Evolutionary conservation across 2,888 invertebrate species (phyloP).

Genomic region (Latheticus oryzae): DNA sequence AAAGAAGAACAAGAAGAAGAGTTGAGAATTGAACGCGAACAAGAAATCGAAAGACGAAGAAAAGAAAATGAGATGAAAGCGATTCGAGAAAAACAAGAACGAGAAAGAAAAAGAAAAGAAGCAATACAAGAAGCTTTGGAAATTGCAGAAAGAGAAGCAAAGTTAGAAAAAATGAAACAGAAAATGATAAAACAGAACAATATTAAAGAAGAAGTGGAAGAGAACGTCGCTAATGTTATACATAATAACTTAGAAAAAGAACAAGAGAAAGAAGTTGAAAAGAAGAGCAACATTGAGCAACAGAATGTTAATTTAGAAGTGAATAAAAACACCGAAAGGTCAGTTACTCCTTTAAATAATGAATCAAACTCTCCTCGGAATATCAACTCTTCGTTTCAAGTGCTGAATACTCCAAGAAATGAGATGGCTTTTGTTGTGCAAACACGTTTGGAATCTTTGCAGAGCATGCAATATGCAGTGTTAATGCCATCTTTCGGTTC

Average conservation of each 20-base stretch:
- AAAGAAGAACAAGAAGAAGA: slow-evolving; percentile 87
- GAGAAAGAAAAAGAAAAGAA: slow-evolving; percentile 79
- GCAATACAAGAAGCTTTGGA: slow-evolving; percentile 82
- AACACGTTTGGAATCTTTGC: slow-evolving; percentile 64
- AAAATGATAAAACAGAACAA: slow-evolving; percentile 54
- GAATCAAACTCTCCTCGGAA: slow-evolving; percentile 7
- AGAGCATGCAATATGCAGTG: slow-evolving; percentile 72
- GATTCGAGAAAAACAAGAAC: slow-evolving; percentile 76
- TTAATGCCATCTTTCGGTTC: slow-evolving; percentile 67
- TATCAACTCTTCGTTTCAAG: slow-evolving; percentile 39
- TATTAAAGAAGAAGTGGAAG: slow-evolving; percentile 43
- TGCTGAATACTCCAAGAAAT: slow-evolving; percentile 45
- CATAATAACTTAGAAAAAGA: slow-evolving; percentile 63
- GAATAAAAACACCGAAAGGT: slow-evolving; percentile 2
- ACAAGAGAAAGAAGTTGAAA: slow-evolving; percentile 53
- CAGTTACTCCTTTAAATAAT: slow-evolving; percentile 16
- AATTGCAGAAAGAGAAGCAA: slow-evolving; percentile 74
- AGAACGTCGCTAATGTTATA: slow-evolving; percentile 62
- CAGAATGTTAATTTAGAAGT: slow-evolving; percentile 21
- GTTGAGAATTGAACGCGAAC: slow-evolving; percentile 78
- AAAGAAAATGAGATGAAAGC: slow-evolving; percentile 78
- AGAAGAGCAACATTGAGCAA: slow-evolving; percentile 31
- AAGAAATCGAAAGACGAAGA: slow-evolving; percentile 75
- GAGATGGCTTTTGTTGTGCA: slow-evolving; percentile 65
- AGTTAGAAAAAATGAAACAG: slow-evolving; percentile 65